These are phyloP conservation scores for Frieseomelitta varia DNA, from an alignment of 1,140 invertebrate species.

Conservation along the genomic window DNA sequence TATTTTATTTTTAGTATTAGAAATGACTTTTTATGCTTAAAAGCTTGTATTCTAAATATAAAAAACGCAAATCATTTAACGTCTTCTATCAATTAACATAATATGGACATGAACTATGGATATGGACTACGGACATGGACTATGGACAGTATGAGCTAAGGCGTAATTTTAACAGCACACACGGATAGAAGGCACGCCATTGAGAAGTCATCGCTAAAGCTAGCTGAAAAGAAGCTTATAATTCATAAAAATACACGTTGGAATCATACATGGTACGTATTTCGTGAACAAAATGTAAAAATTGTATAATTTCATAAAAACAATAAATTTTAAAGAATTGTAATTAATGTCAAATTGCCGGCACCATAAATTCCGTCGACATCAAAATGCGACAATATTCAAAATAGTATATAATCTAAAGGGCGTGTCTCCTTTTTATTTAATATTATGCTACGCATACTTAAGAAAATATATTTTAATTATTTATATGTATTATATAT, in stretches of 20 bases:
- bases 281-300: not conserved
- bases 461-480: not conserved
- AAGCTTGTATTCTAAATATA: not conserved
- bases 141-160: no score
- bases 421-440: not conserved
- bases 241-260: not conserved
- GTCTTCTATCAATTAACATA: no score
- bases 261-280: conserved; percentile 19
- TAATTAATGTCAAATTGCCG: conserved; percentile 8
- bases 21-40: not conserved
- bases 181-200: not conserved
- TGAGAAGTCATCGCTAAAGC: not conserved
- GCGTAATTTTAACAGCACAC: no score
- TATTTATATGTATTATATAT: not conserved
- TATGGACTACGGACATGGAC: no score
- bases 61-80: not conserved
- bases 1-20: not conserved
- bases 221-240: not conserved
- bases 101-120: no score
- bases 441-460: not conserved
- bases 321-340: not conserved
- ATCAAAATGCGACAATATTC: not conserved
- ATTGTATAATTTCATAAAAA: not conserved
- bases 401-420: not conserved
- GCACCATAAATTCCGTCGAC: not conserved